Base-by-base conservation (phyloP, 2,888 invertebrate genomes). In the Leucozona laternaria region DNA sequence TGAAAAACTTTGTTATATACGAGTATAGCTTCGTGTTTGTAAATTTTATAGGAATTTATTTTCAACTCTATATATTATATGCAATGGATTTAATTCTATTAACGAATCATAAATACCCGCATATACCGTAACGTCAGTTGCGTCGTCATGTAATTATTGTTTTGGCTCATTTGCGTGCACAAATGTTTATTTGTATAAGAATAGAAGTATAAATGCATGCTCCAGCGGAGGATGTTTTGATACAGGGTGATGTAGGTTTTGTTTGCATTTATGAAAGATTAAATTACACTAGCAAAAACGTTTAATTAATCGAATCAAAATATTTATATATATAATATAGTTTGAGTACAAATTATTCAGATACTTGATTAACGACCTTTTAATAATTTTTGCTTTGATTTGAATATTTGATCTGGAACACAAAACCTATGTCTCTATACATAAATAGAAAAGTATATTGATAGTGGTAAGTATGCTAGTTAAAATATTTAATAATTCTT, bases 41-140 rank as follows among this genome's bases (percentile, higher is more conserved):
- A 58, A 75, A 73, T 75, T 72, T 58, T 25, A 68, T 45, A 53
- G 68, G 48, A 62, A 76, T 76, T 76, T 79, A 64, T 62, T 79
- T 79, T 64, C 43, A 70, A 40, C 31, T 60, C 31, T 45, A 62
- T 55, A 48, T 11, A 75, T 22, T 62, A 70, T 75, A 75, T 48
- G 75, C 2, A 15, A 22, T 58, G 64, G 43, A 66, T 76, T 84
- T 71, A 79, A 79, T 84, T 84, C 34, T 79, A 79, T 79, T 84
- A 79, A 79, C 64, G 22, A 79, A 17, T 43, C 3, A 57, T 28
- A 75, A 66, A 64, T 58, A 73, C 34, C 40, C 25, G 5, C 40
- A 22, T 11, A 20, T 22, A 13, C 4, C 22, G 34, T 37, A 20
- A 25, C 5, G 20, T 13, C 10, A 34, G 25, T 6, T 43, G 28